Evolutionary conservation across 2,797 vertebrate genomes (phyloP).

Genomic region (Lutjanus argentimaculatus): DNA sequence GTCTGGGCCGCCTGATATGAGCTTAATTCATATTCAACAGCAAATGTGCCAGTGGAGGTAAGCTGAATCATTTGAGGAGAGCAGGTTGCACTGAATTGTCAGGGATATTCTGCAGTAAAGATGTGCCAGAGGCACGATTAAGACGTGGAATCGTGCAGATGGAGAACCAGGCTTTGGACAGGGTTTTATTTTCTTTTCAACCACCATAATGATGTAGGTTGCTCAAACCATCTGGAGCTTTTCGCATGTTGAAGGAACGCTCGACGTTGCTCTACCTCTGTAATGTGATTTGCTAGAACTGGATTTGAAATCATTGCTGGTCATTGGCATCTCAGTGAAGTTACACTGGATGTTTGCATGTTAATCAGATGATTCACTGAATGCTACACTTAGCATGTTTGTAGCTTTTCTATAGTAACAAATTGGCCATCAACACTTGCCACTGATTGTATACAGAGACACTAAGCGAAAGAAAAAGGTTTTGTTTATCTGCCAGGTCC

Average conservation of each 20-base stretch:
- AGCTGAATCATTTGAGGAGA: conserved; percentile 57
- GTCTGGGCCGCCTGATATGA: conserved; percentile 32
- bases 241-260: conserved; percentile 8
- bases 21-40: conserved; percentile 53
- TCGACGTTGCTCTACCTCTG: conserved; percentile 11
- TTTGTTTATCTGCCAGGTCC: not conserved
- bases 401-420: not conserved
- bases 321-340: conserved; percentile 3
- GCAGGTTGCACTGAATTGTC: conserved; percentile 53
- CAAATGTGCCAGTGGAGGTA: conserved; percentile 49
- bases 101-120: conserved; percentile 45
- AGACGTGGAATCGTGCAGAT: conserved; percentile 55
- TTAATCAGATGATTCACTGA: not conserved
- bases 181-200: conserved; percentile 57
- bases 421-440: not conserved
- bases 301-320: conserved; percentile 6
- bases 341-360: not conserved
- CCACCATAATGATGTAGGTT: conserved; percentile 29
- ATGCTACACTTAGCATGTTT: not conserved
- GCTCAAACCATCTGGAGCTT: conserved; percentile 60
- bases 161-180: conserved; percentile 48
- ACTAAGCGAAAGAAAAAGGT: not conserved
- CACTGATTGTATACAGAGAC: not conserved
- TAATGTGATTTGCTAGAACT: conserved; percentile 13
- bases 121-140: conserved; percentile 49